Conservation (phyloP, 2,113 vertebrate species). For the Misgurnus mizolepis region DNA sequence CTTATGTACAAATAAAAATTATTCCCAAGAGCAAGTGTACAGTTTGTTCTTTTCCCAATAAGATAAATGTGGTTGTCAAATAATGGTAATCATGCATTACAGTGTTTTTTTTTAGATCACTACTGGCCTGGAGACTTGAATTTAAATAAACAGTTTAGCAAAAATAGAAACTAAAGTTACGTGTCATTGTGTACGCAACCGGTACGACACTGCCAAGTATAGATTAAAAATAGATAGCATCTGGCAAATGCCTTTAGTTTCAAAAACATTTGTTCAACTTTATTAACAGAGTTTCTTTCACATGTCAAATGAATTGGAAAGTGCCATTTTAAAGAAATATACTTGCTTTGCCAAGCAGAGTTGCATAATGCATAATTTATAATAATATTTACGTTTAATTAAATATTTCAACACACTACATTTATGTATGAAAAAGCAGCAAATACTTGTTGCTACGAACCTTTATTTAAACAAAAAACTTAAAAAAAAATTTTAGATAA, state of each 20-base stretch:
- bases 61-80: background rate
- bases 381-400: no score
- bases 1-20: no score
- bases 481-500: no score
- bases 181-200: background rate
- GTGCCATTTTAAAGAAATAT: no score
- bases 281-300: background rate
- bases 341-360: no score
- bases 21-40: background rate
- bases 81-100: background rate
- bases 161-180: conserved; percentile 1
- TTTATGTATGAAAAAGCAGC: no score
- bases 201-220: background rate
- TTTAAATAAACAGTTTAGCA: background rate
- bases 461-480: no score
- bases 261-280: background rate
- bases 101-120: background rate
- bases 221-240: background rate
- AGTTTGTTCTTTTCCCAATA: background rate
- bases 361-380: no score
- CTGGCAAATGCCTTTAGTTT: background rate
- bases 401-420: no score
- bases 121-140: background rate
- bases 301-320: background rate
- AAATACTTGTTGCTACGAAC: no score